Base-by-base conservation (phyloP, 2,113 vertebrate species). In the Tinamus guttatus region DNA sequence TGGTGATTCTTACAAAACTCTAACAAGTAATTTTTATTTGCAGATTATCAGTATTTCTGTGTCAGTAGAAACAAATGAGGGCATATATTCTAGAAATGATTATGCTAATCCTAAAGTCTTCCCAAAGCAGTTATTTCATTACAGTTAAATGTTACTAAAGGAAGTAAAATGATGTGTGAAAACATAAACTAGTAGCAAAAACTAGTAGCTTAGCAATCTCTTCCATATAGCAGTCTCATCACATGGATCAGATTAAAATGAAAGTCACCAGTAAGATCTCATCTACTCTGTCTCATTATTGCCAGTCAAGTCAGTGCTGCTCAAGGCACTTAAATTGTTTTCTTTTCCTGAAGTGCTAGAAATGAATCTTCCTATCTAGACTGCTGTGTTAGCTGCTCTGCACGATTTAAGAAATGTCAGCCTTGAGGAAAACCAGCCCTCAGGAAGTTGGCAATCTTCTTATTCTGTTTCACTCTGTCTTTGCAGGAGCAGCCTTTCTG, bases 401-500 rank as follows among this genome's bases (percentile, higher is more conserved):
- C 47, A 27, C 20, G 27, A 52, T 34, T 18, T 49, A 51, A 71
- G 17, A 52, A 28, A 47, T 27, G 47, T 36, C 6, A 45, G 43
- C n/a, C 34, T 47, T 51, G 16, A 27, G 34, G 47, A 51, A 49
- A 70, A 34, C 24, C 45, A n/a, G 27, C 11, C 5, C n/a, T 70
- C n/a, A 36, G n/a, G 24, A 36, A 17, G 17, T 28, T 49, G 18
- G 63, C 25, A 25, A 38, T 28, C 49, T 73, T 79, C 85, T 75
- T 30, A 41, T 60, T 34, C 11, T 38, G 2, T 59, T 34, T 90
- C 11, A 1, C 43, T 87, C 79, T 95, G 10, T 52, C 80, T 81
- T 77, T 92, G 85, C 97, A 99, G 99, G 98, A 98, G 52, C 98
- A 97, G 79, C 98, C 98, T 4, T 99, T 99, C 98, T 99, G 99